A percentile compares a stretch with the other conserved stretches of the same genome.
Conservation (phyloP, 2,797 vertebrate species). For the Schizopygopsis pylzovi region DNA sequence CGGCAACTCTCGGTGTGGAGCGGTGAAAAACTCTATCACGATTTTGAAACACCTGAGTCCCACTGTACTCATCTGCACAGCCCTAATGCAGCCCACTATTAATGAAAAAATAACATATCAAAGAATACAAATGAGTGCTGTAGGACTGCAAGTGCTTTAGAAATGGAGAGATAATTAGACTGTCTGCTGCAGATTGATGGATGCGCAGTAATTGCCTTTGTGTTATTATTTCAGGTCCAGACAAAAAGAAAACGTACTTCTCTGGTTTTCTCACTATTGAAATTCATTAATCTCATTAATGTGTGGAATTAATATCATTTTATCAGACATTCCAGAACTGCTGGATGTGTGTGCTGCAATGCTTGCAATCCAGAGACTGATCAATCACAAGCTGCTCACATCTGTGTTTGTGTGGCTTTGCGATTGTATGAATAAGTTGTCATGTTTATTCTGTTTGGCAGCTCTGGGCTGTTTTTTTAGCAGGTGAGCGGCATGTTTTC, state of each 20-base stretch:
- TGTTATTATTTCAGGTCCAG: constrained; percentile 94
- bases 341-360: constrained; percentile 83
- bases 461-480: constrained; percentile 74
- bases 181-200: constrained; percentile 91
- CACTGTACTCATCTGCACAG: constrained; percentile 80
- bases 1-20: constrained; percentile 80
- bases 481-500: constrained; percentile 80
- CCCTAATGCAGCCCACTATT: constrained; percentile 78
- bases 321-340: constrained; percentile 98
- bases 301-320: constrained; percentile 99
- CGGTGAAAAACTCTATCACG: constrained; percentile 75
- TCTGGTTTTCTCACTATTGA: constrained; percentile 81
- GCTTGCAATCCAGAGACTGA: constrained; percentile 89
- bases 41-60: constrained; percentile 63
- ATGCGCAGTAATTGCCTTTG: constrained; percentile 98
- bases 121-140: constrained; percentile 81
- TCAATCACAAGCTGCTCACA: constrained; percentile 86
- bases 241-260: constrained; percentile 83
- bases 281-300: constrained; percentile 99
- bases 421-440: constrained; percentile 14
- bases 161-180: constrained; percentile 87
- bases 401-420: constrained; percentile 65
- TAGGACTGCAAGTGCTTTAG: constrained; percentile 84
- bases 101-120: constrained; percentile 88
- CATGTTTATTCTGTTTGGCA: constrained; percentile 63